A percentile compares a stretch with the other conserved stretches of the same genome.
phyloP scores from a whole-genome alignment of 2,888 invertebrate species.

The Cataglyphis livida region DNA sequence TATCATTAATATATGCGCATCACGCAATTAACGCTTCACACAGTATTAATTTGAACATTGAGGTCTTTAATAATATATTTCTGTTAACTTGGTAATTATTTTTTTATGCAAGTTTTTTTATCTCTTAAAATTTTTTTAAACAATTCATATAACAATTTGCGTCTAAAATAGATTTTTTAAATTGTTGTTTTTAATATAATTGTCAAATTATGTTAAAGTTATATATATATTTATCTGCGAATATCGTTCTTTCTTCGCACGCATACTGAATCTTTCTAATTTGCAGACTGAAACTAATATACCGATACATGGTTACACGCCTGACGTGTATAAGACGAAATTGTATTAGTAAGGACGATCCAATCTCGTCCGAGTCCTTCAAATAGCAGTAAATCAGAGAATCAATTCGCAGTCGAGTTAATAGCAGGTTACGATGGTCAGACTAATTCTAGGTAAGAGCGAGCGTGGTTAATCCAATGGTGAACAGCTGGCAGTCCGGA shows the following conservation, averaged over 20 bases:
- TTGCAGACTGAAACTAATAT: not conserved
- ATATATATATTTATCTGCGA: not conserved
- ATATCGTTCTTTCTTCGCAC: not conserved
- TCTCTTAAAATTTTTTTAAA: not conserved
- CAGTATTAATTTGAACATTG: not conserved
- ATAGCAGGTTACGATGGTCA: constrained; percentile 76
- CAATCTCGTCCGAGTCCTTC: constrained; percentile 58
- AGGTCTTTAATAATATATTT: not conserved
- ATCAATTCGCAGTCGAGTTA: constrained; percentile 78
- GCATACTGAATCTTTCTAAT: not conserved
- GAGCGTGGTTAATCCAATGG: constrained; percentile 60
- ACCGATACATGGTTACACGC: not conserved
- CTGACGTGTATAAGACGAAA: not conserved
- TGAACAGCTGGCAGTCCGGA: constrained; percentile 62
- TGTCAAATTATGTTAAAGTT: not conserved
- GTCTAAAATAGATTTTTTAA: not conserved
- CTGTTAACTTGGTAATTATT: not conserved
- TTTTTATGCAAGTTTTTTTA: not conserved
- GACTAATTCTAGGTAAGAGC: constrained; percentile 70
- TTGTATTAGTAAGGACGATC: constrained; percentile 29
- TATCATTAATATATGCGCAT: not conserved
- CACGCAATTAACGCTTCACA: no score
- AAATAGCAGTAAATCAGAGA: constrained; percentile 76
- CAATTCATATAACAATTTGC: not conserved
- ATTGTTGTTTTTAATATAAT: not conserved